Base-by-base conservation (phyloP, 2,797 vertebrate species). In the Crax fasciolata region DNA sequence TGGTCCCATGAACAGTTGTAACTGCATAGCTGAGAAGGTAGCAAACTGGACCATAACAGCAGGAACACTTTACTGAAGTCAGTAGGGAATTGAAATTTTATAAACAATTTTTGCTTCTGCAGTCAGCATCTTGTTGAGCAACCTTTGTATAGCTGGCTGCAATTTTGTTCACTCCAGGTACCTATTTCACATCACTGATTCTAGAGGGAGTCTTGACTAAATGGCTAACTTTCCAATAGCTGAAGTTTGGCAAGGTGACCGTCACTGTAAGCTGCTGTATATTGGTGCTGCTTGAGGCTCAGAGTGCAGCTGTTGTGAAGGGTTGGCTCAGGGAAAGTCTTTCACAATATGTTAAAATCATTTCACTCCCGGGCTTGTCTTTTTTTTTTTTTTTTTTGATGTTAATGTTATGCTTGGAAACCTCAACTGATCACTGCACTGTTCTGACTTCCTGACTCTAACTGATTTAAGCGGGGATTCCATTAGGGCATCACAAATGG, bases 401-500 rank as follows among this genome's bases (percentile, higher is more conserved):
- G n/a, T 68, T 94, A 81, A 72, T 84, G 55, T 83, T 77, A 24
- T 63, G 46, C 70, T 91, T 87, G 82, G 66, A 96, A 93, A 91
- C 62, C 51, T 81, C 43, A 32, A 41, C 19, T 48, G 67, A 55
- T 91, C 54, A n/a, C 43, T 81, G 66, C 35, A 41, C 65, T 81
- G 79, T 46, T 35, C 65, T 44, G 41, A 17, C 81, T 93, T 96
- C 84, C 82, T 86, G 44, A 85, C 87, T 92, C 61, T 62, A 39
- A 39, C 73, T 54, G 38, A 72, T 86, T 88, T 93, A 92, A 94
- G 48, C 55, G 52, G 63, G 10, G 30, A 86, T 62, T 95, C 87
- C 91, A 93, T 95, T 91, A 96, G 86, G 44, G 73, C 55, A 92
- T 91, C 39, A 78, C 51, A 93, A 91, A 91, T 44, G 13, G 59